Evolutionary conservation across 92 coral and sea anemone genomes (phyloP).

Genomic region (Palythoa grandiflora): DNA sequence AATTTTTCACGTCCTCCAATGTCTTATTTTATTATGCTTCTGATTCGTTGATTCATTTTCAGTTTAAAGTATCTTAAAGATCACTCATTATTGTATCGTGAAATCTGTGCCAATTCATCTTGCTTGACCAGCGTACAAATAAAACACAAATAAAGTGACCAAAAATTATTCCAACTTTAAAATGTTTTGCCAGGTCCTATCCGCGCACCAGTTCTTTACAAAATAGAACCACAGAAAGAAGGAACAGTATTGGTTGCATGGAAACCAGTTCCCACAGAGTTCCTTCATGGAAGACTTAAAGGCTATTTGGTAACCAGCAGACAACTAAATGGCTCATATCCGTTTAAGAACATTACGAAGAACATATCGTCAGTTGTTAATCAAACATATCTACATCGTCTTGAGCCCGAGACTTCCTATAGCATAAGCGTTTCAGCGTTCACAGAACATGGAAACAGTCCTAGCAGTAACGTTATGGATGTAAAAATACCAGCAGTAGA

Average conservation of each 20-base stretch:
- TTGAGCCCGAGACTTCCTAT: conserved; percentile 48
- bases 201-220: conserved; percentile 28
- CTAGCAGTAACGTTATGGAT: conserved; percentile 39
- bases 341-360: neutral
- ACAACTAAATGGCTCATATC: neutral
- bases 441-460: conserved; percentile 58
- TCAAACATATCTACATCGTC: conserved; percentile 19
- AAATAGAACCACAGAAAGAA: conserved; percentile 29
- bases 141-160: no score
- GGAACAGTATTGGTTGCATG: conserved; percentile 44
- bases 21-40: no score
- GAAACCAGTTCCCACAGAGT: conserved; percentile 50
- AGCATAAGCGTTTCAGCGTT: conserved; percentile 40
- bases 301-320: conserved; percentile 42
- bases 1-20: no score
- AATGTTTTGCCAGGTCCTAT: conserved; percentile 38
- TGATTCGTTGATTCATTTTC: no score
- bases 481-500: conserved; percentile 15
- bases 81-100: no score
- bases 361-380: neutral
- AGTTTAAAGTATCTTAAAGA: no score
- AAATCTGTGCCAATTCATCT: no score
- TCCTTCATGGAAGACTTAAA: conserved; percentile 44
- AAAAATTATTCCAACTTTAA: no score
- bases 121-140: no score